Evolutionary conservation across 2,113 vertebrate genomes (phyloP).

Genomic region (Solea senegalensis): DNA sequence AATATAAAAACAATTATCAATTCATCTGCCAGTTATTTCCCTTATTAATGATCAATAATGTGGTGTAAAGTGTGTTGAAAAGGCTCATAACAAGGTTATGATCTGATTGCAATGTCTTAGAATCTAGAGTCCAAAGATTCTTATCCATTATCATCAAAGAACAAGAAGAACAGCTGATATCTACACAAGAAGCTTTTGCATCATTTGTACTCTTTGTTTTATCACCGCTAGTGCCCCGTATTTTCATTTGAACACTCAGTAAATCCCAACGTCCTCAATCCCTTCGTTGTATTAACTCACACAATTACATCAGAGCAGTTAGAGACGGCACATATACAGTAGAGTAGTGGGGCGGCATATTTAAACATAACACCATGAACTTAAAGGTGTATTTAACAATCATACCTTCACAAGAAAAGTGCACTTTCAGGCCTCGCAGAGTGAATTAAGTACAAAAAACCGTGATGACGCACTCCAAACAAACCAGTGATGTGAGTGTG

Average conservation of each 20-base stretch:
- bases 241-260: conserved; percentile 21
- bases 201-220: not conserved
- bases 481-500: conserved; percentile 72
- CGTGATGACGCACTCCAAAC: conserved; percentile 67
- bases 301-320: conserved; percentile 31
- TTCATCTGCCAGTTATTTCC: too few species aligned
- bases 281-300: conserved; percentile 35
- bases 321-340: conserved; percentile 37
- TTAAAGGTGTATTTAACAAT: conserved; percentile 17
- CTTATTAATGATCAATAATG: too few species aligned
- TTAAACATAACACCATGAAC: conserved; percentile 12
- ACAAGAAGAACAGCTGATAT: too few species aligned
- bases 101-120: too few species aligned
- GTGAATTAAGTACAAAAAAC: conserved; percentile 50
- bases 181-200: too few species aligned
- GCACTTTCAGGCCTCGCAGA: conserved; percentile 53
- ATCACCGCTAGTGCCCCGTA: not conserved
- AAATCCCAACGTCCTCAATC: conserved; percentile 47
- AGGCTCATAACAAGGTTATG: too few species aligned
- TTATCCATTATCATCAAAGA: too few species aligned
- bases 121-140: too few species aligned
- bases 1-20: not conserved
- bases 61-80: too few species aligned
- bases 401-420: conserved; percentile 51
- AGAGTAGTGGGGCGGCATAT: conserved; percentile 16